These are phyloP conservation scores for Lepus townsendii DNA, from an alignment of 2,797 vertebrate species.

Conservation along the genomic window DNA sequence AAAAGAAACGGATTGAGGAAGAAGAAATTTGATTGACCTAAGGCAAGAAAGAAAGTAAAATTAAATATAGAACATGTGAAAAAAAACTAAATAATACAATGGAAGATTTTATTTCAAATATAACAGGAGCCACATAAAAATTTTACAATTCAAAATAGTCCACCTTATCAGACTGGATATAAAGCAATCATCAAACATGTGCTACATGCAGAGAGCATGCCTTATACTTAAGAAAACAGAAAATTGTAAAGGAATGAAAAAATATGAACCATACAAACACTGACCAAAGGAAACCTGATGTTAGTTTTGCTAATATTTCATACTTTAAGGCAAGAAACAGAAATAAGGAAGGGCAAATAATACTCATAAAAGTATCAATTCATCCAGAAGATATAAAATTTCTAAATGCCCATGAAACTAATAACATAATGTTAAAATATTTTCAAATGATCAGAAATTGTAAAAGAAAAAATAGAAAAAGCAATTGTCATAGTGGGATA, in stretches of 20 bases:
- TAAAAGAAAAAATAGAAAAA: constrained; percentile 17
- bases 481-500: not conserved
- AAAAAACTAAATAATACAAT: not conserved
- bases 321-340: not conserved
- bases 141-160: not conserved
- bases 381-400: not conserved
- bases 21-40: not conserved
- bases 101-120: not conserved
- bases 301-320: not conserved
- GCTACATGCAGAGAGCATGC: not conserved
- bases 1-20: not conserved
- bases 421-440: not conserved
- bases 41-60: not conserved
- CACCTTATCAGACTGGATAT: not conserved
- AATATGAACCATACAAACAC: not conserved
- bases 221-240: not conserved
- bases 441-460: not conserved
- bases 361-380: not conserved
- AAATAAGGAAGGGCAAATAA: not conserved
- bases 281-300: not conserved
- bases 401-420: not conserved
- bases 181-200: constrained; percentile 6
- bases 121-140: not conserved
- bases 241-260: not conserved
- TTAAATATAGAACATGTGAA: not conserved